These are phyloP conservation scores for Etheostoma perlongum DNA, from an alignment of 2,797 vertebrate species.

Conservation along the genomic window DNA sequence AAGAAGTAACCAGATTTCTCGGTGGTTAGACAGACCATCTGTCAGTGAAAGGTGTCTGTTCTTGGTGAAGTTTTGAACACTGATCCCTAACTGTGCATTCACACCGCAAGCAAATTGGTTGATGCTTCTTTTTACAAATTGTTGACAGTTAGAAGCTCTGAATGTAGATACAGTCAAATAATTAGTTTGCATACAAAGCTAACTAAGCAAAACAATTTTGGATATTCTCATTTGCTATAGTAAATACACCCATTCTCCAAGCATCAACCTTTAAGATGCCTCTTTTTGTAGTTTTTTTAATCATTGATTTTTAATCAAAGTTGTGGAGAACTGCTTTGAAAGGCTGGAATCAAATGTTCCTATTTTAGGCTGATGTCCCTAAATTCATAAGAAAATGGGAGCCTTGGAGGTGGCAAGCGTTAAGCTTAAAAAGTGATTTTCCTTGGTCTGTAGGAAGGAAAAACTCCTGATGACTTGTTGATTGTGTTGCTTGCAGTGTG, in stretches of 20 bases:
- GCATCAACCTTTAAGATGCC: not conserved
- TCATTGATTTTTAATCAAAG: not conserved
- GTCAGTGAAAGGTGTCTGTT: not conserved
- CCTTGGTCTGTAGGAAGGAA: not conserved
- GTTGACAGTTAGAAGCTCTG: not conserved
- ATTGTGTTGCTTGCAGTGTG: conserved; percentile 28
- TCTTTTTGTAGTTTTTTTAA: not conserved
- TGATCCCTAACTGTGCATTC: not conserved
- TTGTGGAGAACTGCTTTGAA: not conserved
- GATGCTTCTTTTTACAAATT: not conserved
- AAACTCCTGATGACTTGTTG: conserved; percentile 23
- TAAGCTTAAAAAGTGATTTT: conserved; percentile 7
- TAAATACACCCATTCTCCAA: not conserved
- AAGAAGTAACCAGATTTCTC: not conserved
- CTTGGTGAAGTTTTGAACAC: not conserved
- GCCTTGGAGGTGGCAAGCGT: conserved; percentile 15
- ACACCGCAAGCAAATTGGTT: not conserved
- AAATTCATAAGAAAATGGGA: conserved; percentile 4
- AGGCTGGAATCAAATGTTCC: not conserved
- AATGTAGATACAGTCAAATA: not conserved
- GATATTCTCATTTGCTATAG: not conserved
- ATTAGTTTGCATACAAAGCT: not conserved
- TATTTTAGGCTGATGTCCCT: not conserved
- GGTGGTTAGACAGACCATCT: not conserved
- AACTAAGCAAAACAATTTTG: not conserved